Conservation (phyloP, 1,140 invertebrate species). For the Euwallacea similis region DNA sequence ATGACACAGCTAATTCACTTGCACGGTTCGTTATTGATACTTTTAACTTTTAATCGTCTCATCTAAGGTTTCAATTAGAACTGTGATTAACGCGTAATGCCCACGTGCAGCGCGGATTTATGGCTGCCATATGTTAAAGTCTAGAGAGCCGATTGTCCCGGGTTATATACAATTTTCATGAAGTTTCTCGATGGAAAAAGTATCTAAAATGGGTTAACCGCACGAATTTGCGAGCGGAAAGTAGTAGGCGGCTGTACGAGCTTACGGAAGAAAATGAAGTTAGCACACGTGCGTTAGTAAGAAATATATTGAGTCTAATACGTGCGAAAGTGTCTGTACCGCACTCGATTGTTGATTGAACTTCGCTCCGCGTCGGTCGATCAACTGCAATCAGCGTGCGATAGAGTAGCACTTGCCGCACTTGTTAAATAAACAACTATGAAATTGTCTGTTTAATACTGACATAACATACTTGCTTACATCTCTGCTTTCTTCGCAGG, state of each 20-base stretch:
- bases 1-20: conserved; percentile 15
- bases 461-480: too few species aligned
- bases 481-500: too few species aligned
- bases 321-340: neutral
- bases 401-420: neutral
- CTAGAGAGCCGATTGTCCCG: neutral
- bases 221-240: too few species aligned
- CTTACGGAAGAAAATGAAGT: too few species aligned
- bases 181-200: too few species aligned
- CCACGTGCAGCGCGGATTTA: conserved; percentile 11
- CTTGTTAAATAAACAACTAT: neutral
- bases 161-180: too few species aligned
- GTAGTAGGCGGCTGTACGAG: too few species aligned
- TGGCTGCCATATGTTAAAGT: conserved; percentile 11
- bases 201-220: too few species aligned
- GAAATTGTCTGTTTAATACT: too few species aligned
- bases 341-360: neutral
- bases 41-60: conserved; percentile 9
- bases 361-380: neutral
- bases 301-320: neutral
- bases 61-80: conserved; percentile 25
- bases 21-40: conserved; percentile 17
- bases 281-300: too few species aligned
- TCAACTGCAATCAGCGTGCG: neutral
- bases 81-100: conserved; percentile 18